These are phyloP conservation scores for Drosophila dives DNA, from an alignment of 2,888 invertebrate genomes.

Conservation along the genomic window DNA sequence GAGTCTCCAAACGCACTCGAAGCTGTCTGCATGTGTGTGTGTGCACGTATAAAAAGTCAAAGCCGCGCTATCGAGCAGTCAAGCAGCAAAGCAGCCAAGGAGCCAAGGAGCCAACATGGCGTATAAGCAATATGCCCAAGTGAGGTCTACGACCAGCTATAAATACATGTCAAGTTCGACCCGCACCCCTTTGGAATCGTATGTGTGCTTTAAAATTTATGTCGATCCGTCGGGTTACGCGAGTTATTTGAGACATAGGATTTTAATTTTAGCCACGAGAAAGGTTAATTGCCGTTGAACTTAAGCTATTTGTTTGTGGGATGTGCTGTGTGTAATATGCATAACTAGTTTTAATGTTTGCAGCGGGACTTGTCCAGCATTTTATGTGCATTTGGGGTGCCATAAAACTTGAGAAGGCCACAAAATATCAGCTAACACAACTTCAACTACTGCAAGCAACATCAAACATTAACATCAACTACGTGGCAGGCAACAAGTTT, in stretches of 20 bases:
- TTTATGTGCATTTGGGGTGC: slow-evolving; percentile 68
- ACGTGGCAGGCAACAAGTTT: slow-evolving; percentile 13
- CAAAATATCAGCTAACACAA: slow-evolving; percentile 25
- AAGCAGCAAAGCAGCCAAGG: slow-evolving; percentile 25
- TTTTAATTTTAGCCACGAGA: slow-evolving; percentile 69
- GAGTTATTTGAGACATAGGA: slow-evolving; percentile 69
- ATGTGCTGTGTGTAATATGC: slow-evolving; percentile 31
- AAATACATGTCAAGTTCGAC: slow-evolving; percentile 71
- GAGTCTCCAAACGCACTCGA: slow-evolving; percentile 36
- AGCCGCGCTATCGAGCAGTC: slow-evolving; percentile 12
- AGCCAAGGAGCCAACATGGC: slow-evolving; percentile 55
- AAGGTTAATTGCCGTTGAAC: slow-evolving; percentile 76
- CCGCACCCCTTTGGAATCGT: slow-evolving; percentile 5
- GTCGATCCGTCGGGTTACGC: slow-evolving; percentile 42
- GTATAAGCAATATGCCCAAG: slow-evolving; percentile 71
- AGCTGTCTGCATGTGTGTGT: slow-evolving; percentile 5
- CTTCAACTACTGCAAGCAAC: slow-evolving; percentile 16
- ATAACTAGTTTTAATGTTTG: slow-evolving; percentile 62
- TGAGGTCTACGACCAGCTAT: slow-evolving; percentile 69
- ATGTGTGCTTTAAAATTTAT: slow-evolving; percentile 56
- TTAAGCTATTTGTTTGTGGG: slow-evolving; percentile 57
- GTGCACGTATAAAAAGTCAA: slow-evolving; percentile 5
- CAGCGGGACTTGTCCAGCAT: slow-evolving; percentile 64
- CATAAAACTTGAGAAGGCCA: slow-evolving; percentile 60
- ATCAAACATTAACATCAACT: slow-evolving; percentile 61